Evolutionary conservation across 1,140 invertebrate species (phyloP).

Genomic region (Venturia canescens): DNA sequence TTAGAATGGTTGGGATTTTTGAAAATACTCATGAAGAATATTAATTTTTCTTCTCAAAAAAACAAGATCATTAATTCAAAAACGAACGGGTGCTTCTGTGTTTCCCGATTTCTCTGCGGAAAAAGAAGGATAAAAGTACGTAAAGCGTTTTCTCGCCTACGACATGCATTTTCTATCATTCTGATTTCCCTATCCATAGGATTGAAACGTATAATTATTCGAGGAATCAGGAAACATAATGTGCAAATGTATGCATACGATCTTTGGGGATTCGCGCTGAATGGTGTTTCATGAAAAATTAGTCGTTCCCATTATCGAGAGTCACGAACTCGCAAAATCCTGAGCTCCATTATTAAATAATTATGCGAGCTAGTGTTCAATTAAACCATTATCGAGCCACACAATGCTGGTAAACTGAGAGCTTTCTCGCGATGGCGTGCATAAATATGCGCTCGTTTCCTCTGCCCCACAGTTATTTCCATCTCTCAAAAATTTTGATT

Average conservation of each 20-base stretch:
- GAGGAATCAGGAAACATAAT: constrained; percentile 11
- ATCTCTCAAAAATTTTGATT: no score
- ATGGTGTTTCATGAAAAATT: constrained; percentile 38
- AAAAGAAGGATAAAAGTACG: no score
- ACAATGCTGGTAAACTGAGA: constrained; percentile 28
- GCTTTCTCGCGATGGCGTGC: constrained; percentile 2
- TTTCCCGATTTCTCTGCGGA: no score
- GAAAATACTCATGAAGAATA: no score
- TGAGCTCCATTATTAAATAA: constrained; percentile 32
- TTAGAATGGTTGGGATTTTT: no score
- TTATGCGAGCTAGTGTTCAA: constrained; percentile 34
- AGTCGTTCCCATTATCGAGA: constrained; percentile 32
- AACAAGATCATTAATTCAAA: no score
- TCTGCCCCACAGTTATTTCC: background rate
- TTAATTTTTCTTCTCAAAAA: no score
- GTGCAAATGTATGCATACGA: background rate
- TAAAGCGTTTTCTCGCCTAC: no score
- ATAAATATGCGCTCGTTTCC: background rate
- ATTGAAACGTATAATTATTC: no score
- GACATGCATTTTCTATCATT: no score
- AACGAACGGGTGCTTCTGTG: no score
- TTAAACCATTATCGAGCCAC: constrained; percentile 36
- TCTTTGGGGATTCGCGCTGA: background rate
- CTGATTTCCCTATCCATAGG: no score
- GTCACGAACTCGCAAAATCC: background rate